A percentile compares a stretch with the other conserved stretches of the same genome.
phyloP scores from a whole-genome alignment of 2,888 invertebrate species.

The Lithophane leautieri region DNA sequence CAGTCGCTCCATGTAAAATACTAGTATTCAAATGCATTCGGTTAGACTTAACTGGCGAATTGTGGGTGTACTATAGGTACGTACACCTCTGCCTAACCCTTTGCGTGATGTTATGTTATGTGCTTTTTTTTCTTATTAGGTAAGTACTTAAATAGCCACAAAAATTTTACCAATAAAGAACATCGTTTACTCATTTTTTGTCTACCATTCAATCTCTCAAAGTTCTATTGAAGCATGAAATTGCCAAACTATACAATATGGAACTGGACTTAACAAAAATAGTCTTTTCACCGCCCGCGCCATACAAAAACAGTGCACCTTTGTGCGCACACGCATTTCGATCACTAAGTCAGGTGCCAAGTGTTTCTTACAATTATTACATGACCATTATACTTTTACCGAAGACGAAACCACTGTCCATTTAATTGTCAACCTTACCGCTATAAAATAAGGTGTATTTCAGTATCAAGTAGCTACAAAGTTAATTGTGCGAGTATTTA shows the following conservation, averaged over 20 bases:
- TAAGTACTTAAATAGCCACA: no score
- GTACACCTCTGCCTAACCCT: no score
- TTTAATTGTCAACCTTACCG: conserved; percentile 10
- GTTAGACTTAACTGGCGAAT: no score
- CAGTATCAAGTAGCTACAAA: conserved; percentile 11
- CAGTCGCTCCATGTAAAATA: no score
- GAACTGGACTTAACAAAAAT: conserved; percentile 43
- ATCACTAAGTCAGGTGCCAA: conserved; percentile 66
- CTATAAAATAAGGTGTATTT: conserved; percentile 20
- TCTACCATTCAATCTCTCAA: neutral
- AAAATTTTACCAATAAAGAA: neutral
- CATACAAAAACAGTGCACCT: conserved; percentile 62
- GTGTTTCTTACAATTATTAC: conserved; percentile 49
- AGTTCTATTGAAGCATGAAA: conserved; percentile 45
- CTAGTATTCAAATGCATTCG: no score
- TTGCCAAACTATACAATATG: conserved; percentile 35
- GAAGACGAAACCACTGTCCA: neutral
- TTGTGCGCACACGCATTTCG: conserved; percentile 54
- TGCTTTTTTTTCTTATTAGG: no score
- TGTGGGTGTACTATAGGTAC: no score
- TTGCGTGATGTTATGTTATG: no score
- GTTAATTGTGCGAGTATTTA: conserved; percentile 38
- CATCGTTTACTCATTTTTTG: neutral
- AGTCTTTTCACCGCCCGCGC: conserved; percentile 53
- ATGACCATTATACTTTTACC: conserved; percentile 22